Conservation (phyloP, 2,797 vertebrate genomes). For the Chanos chanos region DNA sequence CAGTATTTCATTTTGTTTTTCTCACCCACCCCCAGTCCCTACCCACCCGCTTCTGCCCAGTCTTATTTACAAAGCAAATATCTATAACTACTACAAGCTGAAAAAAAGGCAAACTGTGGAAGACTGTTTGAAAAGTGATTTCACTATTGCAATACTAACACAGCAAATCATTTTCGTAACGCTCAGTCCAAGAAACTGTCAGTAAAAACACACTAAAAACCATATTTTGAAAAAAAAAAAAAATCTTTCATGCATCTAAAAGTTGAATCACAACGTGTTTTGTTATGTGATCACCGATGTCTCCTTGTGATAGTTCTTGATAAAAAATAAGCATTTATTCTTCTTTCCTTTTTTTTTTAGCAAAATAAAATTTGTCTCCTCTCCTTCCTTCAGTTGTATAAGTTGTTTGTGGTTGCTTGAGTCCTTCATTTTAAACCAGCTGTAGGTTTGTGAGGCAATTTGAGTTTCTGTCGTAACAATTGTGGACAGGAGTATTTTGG, state of each 20-base stretch:
- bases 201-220: conserved; percentile 73
- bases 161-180: conserved; percentile 75
- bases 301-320: conserved; percentile 83
- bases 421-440: conserved; percentile 36
- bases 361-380: conserved; percentile 94
- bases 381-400: conserved; percentile 68
- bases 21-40: too few species aligned
- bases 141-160: conserved; percentile 79
- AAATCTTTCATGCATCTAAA: conserved; percentile 48
- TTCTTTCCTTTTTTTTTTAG: conserved; percentile 74
- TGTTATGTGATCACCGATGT: conserved; percentile 51
- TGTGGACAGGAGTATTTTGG: conserved; percentile 75
- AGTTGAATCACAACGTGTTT: conserved; percentile 34
- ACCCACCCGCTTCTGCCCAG: too few species aligned
- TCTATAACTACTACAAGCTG: conserved; percentile 76
- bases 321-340: conserved; percentile 73
- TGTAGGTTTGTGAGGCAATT: conserved; percentile 37
- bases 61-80: conserved; percentile 87
- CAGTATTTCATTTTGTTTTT: conserved; percentile 25
- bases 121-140: conserved; percentile 75
- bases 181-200: conserved; percentile 73
- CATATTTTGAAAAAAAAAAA: conserved; percentile 44
- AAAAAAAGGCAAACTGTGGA: conserved; percentile 88
- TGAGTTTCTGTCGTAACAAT: conserved; percentile 39
- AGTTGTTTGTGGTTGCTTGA: conserved; percentile 67